Evolutionary conservation across 2,797 vertebrate genomes (phyloP), one percentile per base, ranked within the genome.

Genomic region (Triplophysa yarkandensis): DNA sequence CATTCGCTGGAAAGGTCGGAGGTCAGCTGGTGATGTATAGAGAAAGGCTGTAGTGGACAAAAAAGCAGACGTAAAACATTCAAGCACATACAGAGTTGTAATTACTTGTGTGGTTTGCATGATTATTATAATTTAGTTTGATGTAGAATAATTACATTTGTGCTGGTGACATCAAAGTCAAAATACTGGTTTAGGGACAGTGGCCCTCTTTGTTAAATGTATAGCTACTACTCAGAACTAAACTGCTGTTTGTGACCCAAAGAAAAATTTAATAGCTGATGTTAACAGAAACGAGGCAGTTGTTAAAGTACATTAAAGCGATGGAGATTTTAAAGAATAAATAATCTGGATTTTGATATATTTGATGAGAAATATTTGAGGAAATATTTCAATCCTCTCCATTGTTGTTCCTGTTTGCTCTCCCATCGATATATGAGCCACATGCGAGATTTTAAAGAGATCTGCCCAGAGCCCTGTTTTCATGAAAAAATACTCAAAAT

Each of bases 1-100:
- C 89, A 85, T 80, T 78, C 83, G 61, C 85, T 76, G 79, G 80
- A 71, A 84, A 84, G 87, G 90, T 89, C 86, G 89, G 84, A 69
- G 90, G 88, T 90, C 88, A 84, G 34, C 0, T 76, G 67, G 81
- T 83, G 81, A 81, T 71, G 85, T 77, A 36, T n/a, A 46, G 86
- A 71, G 81, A 80, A 81, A 14, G 77, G 80, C 85, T 85, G 82
- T 83, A 81, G 89, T 88, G 86, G 87, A 88, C 81, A 86, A 50
- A 4, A n/a, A 64, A 84, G 81, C 74, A 66, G 80, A 84, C 76
- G 85, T 84, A 85, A 85, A 78, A 17, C 55, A 32, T 83, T 82
- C 85, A 78, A 36, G 80, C 86, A 83, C 43, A 17, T 30, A 14
- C 21, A 1, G 19, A 0, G 2, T 39, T 62, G 50, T 71, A 58